Evolutionary conservation across 2,888 invertebrate genomes (phyloP), one percentile per base, ranked within the genome.

Genomic region (Zygothrica quintamaculata): DNA sequence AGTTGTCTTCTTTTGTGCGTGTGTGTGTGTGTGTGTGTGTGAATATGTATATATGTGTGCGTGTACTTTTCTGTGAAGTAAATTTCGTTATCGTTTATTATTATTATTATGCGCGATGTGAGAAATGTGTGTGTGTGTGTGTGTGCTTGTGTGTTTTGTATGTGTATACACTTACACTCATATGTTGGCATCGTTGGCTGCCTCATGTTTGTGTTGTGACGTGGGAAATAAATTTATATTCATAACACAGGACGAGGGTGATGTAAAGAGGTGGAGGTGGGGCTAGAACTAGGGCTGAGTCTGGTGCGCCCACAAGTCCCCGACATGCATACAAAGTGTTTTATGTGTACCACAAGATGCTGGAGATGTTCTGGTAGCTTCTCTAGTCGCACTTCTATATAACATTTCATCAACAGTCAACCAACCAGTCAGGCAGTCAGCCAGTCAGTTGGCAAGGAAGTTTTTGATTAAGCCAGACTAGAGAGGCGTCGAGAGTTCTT

Each of bases 41-140:
- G n/a, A 15, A 12, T 43, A 12, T 52, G 50, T 48, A 55, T 78
- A 67, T 46, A 26, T 26, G 29, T 29, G 29, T 29, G 29, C 9
- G 36, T 36, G 11, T 36, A n/a, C 7, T 29, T 82, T 62, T 47
- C 62, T 44, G 71, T 77, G 77, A 87, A 81, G 84, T 84, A 81
- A 84, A 81, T 81, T 81, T 81, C 73, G 81, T 87, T 80, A 86
- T 80, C 84, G 87, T 86, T 86, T 85, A 79, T 86, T 80, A 86
- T 81, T 85, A 84, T 82, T 87, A 87, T 85, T 82, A 85, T 76
- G 74, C 76, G 79, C 79, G 75, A 73, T 80, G 85, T 85, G 80
- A 80, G 85, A 85, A 85, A 74, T 79, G 77, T 84, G 64, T 84
- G 72, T 82, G 61, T 77, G 33, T 9, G 7, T 13, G 8, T 12